Base-by-base conservation (phyloP, 2,113 vertebrate genomes). In the Toxotes chatareus region DNA sequence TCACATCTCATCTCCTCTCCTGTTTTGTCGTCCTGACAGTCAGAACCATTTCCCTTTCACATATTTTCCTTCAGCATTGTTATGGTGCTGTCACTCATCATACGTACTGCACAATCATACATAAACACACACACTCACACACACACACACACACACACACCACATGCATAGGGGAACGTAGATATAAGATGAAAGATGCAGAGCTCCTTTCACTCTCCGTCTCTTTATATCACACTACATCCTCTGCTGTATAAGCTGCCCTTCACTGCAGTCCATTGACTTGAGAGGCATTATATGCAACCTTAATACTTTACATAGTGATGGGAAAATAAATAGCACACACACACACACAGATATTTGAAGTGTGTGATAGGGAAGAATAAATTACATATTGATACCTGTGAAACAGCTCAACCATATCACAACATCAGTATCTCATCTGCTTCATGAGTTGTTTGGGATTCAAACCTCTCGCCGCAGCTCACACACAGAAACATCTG, bases 271-370 rank as follows among this genome's bases (percentile, higher is more conserved):
- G 44, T 64, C 47, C 73, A 16, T 47, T 44, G 64, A 38, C 42
- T 63, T 5, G 13, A 53, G 67, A 80, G 42, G 57, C n/a, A 12
- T 34, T 23, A 11, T 53, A 38, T 68, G 38, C 9, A 60, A 5
- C 56, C 21, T 31, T 13, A 38, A 63, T 42, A 63, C 62, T 85
- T 66, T 76, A 66, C 82, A 89, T 89, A 82, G 61, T 82, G 79
- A 89, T 85, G 85, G 73, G 56, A 79, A 84, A 86, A 84, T 84
- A 84, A 86, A 89, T 46, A 71, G 53, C 27, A 40, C 57, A 57
- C 4, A 73, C 59, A 68, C 6, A 74, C 2, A 53, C 40, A 73
- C 3, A 46, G 51, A 65, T 64, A n/a, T 73, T 12, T 70, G 44
- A 38, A 57, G 78, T 46, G 70, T 34, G 40, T n/a, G 47, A 76